A percentile compares a stretch with the other conserved stretches of the same genome.
These are phyloP conservation scores for Malacosoma neustria DNA, from an alignment of 2,888 invertebrate species.

Conservation along the genomic window DNA sequence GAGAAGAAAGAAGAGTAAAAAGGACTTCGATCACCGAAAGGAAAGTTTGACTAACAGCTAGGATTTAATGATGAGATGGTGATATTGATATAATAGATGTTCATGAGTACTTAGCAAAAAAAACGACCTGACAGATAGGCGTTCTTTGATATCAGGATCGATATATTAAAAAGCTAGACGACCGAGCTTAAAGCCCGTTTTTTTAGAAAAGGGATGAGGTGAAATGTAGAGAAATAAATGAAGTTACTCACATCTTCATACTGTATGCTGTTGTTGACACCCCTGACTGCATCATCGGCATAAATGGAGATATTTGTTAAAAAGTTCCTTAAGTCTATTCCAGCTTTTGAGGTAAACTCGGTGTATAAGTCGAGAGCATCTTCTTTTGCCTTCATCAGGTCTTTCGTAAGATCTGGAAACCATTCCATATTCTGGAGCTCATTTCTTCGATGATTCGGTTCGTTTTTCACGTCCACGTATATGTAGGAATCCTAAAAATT, in stretches of 20 bases:
- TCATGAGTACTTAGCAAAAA: too few species aligned
- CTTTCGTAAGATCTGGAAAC: conserved; percentile 31
- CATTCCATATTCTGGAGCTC: conserved; percentile 16
- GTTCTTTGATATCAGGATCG: too few species aligned
- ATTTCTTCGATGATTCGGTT: neutral
- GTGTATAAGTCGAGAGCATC: conserved; percentile 51
- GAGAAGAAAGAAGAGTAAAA: too few species aligned
- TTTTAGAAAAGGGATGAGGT: too few species aligned
- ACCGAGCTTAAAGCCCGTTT: too few species aligned
- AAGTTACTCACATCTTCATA: conserved; percentile 32
- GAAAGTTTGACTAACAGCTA: too few species aligned
- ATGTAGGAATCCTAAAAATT: conserved; percentile 23
- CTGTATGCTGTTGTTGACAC: conserved; percentile 15
- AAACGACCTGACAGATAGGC: too few species aligned
- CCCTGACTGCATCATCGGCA: conserved; percentile 23
- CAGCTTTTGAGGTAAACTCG: conserved; percentile 40
- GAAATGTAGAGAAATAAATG: neutral
- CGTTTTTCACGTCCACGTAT: conserved; percentile 21
- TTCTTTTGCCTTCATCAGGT: conserved; percentile 31
- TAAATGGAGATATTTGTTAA: conserved; percentile 34
- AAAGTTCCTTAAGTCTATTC: conserved; percentile 39
- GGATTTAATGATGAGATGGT: too few species aligned
- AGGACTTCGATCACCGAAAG: too few species aligned
- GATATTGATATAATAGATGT: too few species aligned
- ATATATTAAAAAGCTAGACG: too few species aligned